Conservation (phyloP, 2,888 invertebrate genomes). For the Drosophila meridiana region DNA sequence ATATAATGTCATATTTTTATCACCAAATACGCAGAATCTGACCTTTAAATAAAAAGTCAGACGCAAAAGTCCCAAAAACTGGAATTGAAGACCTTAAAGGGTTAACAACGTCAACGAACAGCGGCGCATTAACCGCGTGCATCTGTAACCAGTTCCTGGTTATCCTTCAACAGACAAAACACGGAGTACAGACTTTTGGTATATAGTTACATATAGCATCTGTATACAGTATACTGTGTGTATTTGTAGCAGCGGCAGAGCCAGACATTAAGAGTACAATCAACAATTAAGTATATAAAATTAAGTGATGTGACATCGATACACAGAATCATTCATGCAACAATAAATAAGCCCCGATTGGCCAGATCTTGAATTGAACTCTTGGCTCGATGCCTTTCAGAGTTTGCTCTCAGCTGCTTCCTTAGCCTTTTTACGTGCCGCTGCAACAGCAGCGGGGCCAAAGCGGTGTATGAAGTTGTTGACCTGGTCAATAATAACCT, state of each 20-base stretch:
- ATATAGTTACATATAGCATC: conserved; percentile 35
- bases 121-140: conserved; percentile 1
- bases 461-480: conserved; percentile 87
- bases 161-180: conserved; percentile 58
- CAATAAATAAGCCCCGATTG: conserved; percentile 60
- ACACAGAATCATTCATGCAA: conserved; percentile 48
- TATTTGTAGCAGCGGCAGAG: conserved; percentile 40
- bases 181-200: conserved; percentile 40
- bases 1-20: neutral
- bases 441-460: conserved; percentile 88
- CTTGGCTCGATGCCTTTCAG: conserved; percentile 14
- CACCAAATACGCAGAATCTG: neutral
- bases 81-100: conserved; percentile 23
- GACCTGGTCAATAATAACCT: conserved; percentile 86
- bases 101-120: conserved; percentile 27
- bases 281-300: conserved; percentile 66
- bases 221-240: conserved; percentile 36
- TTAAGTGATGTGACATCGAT: conserved; percentile 42
- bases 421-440: conserved; percentile 85
- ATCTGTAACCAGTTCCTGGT: conserved; percentile 58
- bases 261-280: conserved; percentile 46
- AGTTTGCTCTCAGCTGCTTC: conserved; percentile 86
- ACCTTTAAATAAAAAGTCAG: neutral
- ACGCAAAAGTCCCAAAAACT: neutral
- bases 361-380: conserved; percentile 29